Base-by-base conservation (phyloP, 1,140 invertebrate species). In the Lineus longissimus region DNA sequence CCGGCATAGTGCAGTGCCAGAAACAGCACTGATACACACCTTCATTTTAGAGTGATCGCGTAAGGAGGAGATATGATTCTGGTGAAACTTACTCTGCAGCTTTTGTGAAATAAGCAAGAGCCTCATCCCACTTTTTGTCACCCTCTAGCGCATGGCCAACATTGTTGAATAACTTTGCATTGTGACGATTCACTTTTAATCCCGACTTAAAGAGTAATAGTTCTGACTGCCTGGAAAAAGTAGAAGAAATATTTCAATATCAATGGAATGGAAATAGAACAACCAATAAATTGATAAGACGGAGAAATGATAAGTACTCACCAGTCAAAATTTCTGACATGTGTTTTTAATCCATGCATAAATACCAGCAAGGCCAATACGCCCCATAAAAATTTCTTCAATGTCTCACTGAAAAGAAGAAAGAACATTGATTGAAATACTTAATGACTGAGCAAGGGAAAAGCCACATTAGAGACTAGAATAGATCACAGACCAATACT, bases 91-190 rank as follows among this genome's bases (percentile, higher is more conserved):
- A 87, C 86, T 80, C 83, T 17, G 94, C 93, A 11, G 95, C 95
- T 72, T 92, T 93, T 73, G 92, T 88, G 76, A 97, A 97, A 81
- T 94, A 97, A 63, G 88, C 85, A 27, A 98, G 82, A 0, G 95
- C 95, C 78, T 95, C 92, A 25, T 86, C 84, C 76, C 90, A 95
- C 27, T 87, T 86, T 0, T 89, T 88, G 70, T 93, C 88, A 57
- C 90, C 90, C 83, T 97, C 95, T 54, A 97, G 82, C 0, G 94
- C 93, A 80, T 97, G 94, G 0, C 95, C 95, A 0, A 98, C 94
- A 82, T 97, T 97, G 82, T 97, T 98, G 82, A 94, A 97, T 1
- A 97, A 83, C 82, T 97, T 97, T 1, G 94, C 95, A 84, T 98
- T 98, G 43, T 88, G 86, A 64, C 90, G 89, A 75, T 95, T 96